These are phyloP conservation scores for Chloroceryle aenea DNA, from an alignment of 2,113 vertebrate species.

Conservation along the genomic window DNA sequence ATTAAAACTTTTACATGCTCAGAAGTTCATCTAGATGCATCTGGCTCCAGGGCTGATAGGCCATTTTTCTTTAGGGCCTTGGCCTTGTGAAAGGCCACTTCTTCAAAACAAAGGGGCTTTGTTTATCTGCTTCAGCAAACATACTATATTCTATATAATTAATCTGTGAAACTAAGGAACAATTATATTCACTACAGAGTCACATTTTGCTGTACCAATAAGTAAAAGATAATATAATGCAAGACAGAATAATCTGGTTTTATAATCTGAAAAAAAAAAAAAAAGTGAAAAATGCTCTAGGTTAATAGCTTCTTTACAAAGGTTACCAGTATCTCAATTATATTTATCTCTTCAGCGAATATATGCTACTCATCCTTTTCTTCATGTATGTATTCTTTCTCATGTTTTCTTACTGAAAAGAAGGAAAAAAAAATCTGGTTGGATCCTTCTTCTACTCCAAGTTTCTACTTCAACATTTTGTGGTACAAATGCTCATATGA, in stretches of 20 bases:
- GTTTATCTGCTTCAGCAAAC: not conserved
- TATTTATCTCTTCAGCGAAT: not conserved
- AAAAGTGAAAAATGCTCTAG: not conserved
- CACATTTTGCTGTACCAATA: not conserved
- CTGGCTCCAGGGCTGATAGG: rapidly evolving
- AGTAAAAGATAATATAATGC: not conserved
- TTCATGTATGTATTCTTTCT: not conserved
- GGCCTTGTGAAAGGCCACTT: rapidly evolving
- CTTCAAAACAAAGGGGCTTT: not conserved
- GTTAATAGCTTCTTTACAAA: not conserved
- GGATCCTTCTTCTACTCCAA: not conserved
- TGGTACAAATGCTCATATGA: not conserved
- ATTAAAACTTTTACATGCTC: not conserved
- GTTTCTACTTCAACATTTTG: not conserved
- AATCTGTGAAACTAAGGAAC: not conserved
- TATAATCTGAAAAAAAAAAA: not conserved
- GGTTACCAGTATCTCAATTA: not conserved
- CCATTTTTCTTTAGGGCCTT: not conserved
- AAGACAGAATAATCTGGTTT: not conserved
- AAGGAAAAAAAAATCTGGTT: not conserved
- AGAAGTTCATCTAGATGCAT: not conserved
- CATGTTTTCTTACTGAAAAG: not conserved
- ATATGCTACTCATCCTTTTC: rapidly evolving
- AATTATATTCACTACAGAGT: not conserved
- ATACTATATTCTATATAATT: not conserved